Base-by-base conservation (phyloP, 1,140 invertebrate species). In the Tetramorium alpestre region DNA sequence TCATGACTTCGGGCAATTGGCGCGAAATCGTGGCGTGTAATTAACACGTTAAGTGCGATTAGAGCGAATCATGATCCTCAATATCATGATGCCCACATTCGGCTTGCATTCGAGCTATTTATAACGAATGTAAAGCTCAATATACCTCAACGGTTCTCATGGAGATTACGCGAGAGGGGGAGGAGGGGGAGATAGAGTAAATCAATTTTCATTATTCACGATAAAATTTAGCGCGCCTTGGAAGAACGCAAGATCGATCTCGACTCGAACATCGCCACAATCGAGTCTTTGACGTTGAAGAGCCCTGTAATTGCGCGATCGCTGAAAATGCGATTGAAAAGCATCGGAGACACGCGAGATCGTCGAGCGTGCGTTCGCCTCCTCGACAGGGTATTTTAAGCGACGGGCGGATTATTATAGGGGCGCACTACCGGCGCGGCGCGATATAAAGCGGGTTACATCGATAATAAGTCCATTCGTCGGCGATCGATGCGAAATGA, bases 1-100 rank as follows among this genome's bases (percentile, higher is more conserved):
- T 75, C 80, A 62, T 84, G 80, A 84, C 69, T 84, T 84, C 41
- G 28, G 69, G 41, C 69, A 84, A 81, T 73, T 84, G 69, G 69
- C 80, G 80, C 69, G 80, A 84, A 73, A 84, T 56, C 72, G 69
- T 60, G 13, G 44, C 25, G 54, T 62, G 69, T 84, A 84, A 84
- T 84, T 84, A 75, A 84, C 69, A 75, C 80, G 80, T 84, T 75
- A 58, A 58, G 65, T 56, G 13, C 78, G 38, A 33, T 33, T 33
- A 33, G 33, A 33, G 6, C 47, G 64, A 51, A 84, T 84, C 47
- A 25, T 38, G 69, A 82, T 82, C 25, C 41, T 47, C 67, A 25
- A 25, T 33, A 33, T 18, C 25, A 33, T 33, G 38, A 54, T 73
- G 54, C 38, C 33, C 22, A 25, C 54, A 73, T 38, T 82, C 56